Base-by-base conservation (phyloP, 2,113 vertebrate genomes). In the Notothenia rossii region DNA sequence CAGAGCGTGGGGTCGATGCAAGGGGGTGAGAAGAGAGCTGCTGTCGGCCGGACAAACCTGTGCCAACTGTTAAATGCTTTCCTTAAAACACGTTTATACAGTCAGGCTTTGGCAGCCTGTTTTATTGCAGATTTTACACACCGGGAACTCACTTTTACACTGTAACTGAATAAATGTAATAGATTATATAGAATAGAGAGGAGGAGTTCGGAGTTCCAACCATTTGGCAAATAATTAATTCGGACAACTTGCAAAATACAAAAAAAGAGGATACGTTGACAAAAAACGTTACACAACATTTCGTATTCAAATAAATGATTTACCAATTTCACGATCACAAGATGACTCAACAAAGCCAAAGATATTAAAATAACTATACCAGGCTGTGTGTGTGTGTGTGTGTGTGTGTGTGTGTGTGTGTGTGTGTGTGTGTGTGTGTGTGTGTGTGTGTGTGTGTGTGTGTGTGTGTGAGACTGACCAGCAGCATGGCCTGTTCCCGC, bases 401-500 rank as follows among this genome's bases (percentile, higher is more conserved):
- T 62, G n/a, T 60, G 63, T 20, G 17, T 40, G 36, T 40, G 53
- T 56, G 43, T 10, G 5, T 22, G 22, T 61, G 62, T 62, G n/a
- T 60, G 62, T 20, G 15, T 36, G 36, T 36, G 53, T 56, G 43
- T 10, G 3, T 22, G 22, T 61, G 62, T 62, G n/a, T 60, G 62
- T 20, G 15, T 36, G 53, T 56, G 43, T 10, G 5, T 22, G 22
- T 61, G 62, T 62, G n/a, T 36, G 33, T 36, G 51, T 56, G 43
- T 10, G 5, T 22, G 22, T 61, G 62, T 62, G n/a, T 60, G 63
- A 14, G 17, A 89, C 93, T 92, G 79, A 94, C 98, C 98, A 99
- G 96, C 94, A 99, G 94, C 96, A 99, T 97, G 94, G 98, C 98
- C 95, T 99, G 98, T 91, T 99, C 98, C 89, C 98, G 97, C 83